Evolutionary conservation across 2,888 invertebrate genomes (phyloP).

Genomic region (Heliconius sara): DNA sequence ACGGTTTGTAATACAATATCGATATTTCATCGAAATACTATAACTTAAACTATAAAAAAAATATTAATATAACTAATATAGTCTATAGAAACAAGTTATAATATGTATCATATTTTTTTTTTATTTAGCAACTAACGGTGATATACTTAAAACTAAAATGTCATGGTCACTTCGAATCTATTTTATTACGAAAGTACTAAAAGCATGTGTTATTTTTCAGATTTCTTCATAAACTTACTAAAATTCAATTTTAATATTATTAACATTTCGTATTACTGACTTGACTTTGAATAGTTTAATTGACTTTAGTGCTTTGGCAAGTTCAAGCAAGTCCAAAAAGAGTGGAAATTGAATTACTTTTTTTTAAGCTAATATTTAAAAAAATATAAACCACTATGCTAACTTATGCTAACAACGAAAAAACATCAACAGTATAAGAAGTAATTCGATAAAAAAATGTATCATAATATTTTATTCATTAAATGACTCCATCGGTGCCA

Average conservation of each 20-base stretch:
- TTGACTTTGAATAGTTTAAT: background rate
- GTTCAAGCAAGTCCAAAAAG: too few relatives aligned
- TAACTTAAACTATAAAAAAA: background rate
- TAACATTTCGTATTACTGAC: too few relatives aligned
- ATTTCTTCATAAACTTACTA: background rate
- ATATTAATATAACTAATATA: background rate
- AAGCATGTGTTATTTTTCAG: background rate
- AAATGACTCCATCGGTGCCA: too few relatives aligned
- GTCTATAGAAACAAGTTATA: background rate
- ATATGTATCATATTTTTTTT: background rate
- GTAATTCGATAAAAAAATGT: too few relatives aligned
- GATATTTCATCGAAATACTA: slow-evolving; percentile 11
- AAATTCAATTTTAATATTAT: background rate
- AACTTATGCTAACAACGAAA: too few relatives aligned
- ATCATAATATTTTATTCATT: too few relatives aligned
- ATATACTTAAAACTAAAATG: background rate
- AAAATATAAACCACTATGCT: too few relatives aligned
- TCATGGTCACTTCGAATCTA: background rate
- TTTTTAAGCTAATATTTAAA: too few relatives aligned
- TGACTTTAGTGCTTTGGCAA: too few relatives aligned
- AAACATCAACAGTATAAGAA: too few relatives aligned
- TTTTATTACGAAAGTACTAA: background rate
- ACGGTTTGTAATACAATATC: background rate
- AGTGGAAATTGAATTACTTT: too few relatives aligned
- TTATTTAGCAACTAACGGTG: background rate